Evolutionary conservation across 2,113 vertebrate species (phyloP).

Genomic region (Haplochromis vanheusdeni): DNA sequence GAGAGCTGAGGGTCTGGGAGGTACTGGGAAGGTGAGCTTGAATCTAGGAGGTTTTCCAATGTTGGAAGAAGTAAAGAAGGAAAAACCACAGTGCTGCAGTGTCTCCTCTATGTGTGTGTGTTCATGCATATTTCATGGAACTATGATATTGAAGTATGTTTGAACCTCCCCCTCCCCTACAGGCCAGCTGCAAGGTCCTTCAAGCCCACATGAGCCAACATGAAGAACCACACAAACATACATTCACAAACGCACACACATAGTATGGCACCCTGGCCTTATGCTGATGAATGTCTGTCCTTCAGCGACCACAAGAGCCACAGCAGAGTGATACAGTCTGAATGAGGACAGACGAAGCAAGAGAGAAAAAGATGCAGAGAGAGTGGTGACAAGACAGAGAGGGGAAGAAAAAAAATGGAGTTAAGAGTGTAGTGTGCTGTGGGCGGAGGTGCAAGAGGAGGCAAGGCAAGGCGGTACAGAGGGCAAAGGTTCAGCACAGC

Average conservation of each 20-base stretch:
- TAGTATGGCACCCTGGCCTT: slow-evolving; percentile 23
- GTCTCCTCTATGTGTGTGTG: neutral
- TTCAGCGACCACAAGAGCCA: slow-evolving; percentile 36
- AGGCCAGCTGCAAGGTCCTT: slow-evolving; percentile 43
- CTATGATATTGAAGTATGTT: slow-evolving; percentile 25
- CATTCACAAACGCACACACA: neutral
- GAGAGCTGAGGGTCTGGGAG: neutral
- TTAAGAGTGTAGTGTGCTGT: neutral
- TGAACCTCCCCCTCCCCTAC: slow-evolving; percentile 9
- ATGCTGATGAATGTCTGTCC: slow-evolving; percentile 47
- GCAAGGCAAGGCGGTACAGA: neutral
- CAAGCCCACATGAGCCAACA: slow-evolving; percentile 7
- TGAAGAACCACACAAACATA: neutral
- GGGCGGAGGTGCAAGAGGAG: neutral
- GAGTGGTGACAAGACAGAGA: neutral
- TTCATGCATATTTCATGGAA: neutral
- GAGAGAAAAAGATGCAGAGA: neutral
- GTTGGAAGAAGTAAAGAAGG: neutral
- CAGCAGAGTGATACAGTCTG: slow-evolving; percentile 4
- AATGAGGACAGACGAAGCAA: slow-evolving; percentile 3
- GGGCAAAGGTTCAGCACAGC: neutral
- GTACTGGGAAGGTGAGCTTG: neutral
- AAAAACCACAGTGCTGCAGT: neutral
- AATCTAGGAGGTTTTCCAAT: neutral
- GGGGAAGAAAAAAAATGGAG: neutral